Percentiles rank a stretch among this genome's conserved stretches.
These are phyloP conservation scores for Oostethus manadensis DNA, from an alignment of 2,113 vertebrate species.

Conservation along the genomic window DNA sequence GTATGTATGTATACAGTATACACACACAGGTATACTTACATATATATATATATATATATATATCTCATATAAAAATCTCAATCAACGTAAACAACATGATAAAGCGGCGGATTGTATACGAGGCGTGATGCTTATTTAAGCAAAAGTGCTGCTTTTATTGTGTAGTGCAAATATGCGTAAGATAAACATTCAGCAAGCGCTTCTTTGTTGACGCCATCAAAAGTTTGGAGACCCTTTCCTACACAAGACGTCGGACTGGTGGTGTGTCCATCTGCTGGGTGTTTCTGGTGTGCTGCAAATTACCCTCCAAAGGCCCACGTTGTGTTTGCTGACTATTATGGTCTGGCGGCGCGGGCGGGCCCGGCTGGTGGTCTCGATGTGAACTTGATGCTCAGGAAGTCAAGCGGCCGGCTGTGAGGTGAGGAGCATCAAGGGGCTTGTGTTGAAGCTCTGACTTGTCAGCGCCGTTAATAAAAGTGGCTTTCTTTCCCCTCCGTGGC, in stretches of 20 bases:
- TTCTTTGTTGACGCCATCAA: not conserved
- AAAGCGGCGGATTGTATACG: too few relatives aligned
- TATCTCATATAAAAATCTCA: too few relatives aligned
- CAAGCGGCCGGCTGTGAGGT: constrained; percentile 36
- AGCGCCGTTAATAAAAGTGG: constrained; percentile 69
- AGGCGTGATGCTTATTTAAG: too few relatives aligned
- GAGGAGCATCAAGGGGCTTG: constrained; percentile 38
- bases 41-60: too few relatives aligned
- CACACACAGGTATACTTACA: too few relatives aligned
- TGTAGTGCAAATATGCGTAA: too few relatives aligned
- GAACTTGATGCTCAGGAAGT: constrained; percentile 67
- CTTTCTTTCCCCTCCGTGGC: constrained; percentile 42
- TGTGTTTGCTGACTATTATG: constrained; percentile 51
- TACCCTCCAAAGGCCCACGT: not conserved
- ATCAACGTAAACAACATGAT: too few relatives aligned
- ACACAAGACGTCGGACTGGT: too few relatives aligned
- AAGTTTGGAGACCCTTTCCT: too few relatives aligned
- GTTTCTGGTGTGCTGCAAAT: not conserved
- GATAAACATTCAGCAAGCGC: too few relatives aligned
- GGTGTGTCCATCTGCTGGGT: not conserved
- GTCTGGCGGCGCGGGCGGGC: constrained; percentile 46
- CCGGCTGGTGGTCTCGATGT: constrained; percentile 54
- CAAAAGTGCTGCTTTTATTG: too few relatives aligned
- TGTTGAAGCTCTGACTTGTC: constrained; percentile 56
- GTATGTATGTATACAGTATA: too few relatives aligned